Percentiles rank a stretch among this genome's conserved stretches.
These are phyloP conservation scores for Fulmarus glacialis DNA, from an alignment of 2,113 vertebrate genomes.

Conservation along the genomic window DNA sequence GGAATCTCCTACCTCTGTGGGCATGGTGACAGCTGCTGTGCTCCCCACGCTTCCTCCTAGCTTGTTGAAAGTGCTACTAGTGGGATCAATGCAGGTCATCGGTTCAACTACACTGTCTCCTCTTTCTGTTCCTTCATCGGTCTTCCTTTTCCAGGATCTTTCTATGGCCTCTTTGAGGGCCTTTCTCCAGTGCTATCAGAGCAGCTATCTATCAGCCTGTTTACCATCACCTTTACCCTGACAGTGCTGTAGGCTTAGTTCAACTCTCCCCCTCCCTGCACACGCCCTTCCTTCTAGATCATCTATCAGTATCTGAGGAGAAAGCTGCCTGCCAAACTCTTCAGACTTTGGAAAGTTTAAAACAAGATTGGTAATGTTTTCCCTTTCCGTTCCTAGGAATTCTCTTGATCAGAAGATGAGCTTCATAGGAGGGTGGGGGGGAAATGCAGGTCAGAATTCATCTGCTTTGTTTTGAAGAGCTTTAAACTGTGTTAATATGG, in stretches of 20 bases:
- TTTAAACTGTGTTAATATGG: rapidly evolving
- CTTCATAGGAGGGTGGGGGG: not conserved
- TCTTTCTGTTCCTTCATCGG: not conserved
- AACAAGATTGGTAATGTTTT: not conserved
- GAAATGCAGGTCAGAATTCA: not conserved
- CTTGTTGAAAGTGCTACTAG: not conserved
- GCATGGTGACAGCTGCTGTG: not conserved
- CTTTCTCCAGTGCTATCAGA: not conserved
- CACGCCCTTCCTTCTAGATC: not conserved
- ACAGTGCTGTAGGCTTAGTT: not conserved
- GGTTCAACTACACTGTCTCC: not conserved
- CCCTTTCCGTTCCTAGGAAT: not conserved
- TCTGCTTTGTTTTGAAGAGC: not conserved
- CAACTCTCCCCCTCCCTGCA: not conserved
- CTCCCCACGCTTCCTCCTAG: not conserved
- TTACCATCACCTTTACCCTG: not conserved
- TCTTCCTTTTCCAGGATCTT: not conserved
- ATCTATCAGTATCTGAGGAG: not conserved
- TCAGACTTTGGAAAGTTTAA: not conserved
- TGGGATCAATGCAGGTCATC: not conserved
- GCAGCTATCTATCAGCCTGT: not conserved
- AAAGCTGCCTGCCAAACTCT: not conserved
- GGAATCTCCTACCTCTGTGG: not conserved
- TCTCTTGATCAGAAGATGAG: not conserved
- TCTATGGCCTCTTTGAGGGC: not conserved